Conservation (phyloP, 1,140 invertebrate species). For the Psix sp. region DNA sequence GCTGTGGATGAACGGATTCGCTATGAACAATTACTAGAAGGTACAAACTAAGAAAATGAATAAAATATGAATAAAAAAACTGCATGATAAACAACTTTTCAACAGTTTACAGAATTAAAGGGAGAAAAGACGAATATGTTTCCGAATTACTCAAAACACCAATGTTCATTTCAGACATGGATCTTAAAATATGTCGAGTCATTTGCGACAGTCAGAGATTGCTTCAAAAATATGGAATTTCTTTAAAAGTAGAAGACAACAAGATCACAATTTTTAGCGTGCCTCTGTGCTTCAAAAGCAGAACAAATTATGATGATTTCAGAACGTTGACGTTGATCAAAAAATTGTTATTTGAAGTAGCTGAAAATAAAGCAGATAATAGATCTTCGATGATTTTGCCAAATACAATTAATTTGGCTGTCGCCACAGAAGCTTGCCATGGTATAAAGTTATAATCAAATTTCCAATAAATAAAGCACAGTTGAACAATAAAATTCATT, state of each 20-base stretch:
- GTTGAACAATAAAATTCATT: not conserved
- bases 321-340: conserved; percentile 58
- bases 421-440: conserved; percentile 73
- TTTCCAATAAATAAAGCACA: not conserved
- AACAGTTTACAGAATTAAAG: conserved; percentile 66
- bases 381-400: conserved; percentile 62
- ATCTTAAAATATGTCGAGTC: conserved; percentile 37
- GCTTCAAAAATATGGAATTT: conserved; percentile 66
- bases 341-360: conserved; percentile 66
- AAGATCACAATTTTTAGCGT: conserved; percentile 61
- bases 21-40: conserved; percentile 70
- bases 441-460: conserved; percentile 56
- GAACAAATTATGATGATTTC: conserved; percentile 50
- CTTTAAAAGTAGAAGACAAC: conserved; percentile 47
- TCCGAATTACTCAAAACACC: conserved; percentile 62
- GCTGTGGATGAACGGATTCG: conserved; percentile 74
- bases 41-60: too few species aligned
- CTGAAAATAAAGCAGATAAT: conserved; percentile 52
- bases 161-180: conserved; percentile 61
- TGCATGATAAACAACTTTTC: conserved; percentile 5
- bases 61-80: too few species aligned
- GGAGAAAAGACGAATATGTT: conserved; percentile 58
- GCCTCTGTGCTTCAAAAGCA: conserved; percentile 69
- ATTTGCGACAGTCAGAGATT: conserved; percentile 54
- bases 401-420: conserved; percentile 68